Base-by-base conservation (phyloP, 2,113 vertebrate genomes). In the Larimichthys polyactis region DNA sequence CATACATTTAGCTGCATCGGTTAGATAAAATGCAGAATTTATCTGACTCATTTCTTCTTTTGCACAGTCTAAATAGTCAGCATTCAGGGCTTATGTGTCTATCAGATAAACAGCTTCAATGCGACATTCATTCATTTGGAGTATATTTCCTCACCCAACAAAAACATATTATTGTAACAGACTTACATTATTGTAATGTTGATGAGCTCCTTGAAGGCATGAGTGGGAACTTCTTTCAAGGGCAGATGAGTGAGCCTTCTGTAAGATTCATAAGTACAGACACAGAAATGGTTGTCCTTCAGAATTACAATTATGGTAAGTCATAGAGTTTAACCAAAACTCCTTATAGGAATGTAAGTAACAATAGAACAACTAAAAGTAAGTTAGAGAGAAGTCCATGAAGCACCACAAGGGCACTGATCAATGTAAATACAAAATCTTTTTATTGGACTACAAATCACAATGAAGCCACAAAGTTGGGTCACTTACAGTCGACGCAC, bases 171-270 rank as follows among this genome's bases (percentile, higher is more conserved):
- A 11, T 4, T 27, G 27, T 3, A 27, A 27, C 27, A 27, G 4
- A 55, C 97, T 97, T 95, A 98, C 97, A 98, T 98, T 86, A 93
- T 93, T 63, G 95, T 87, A 57, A 97, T 88, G 91, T 96, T 96
- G 88, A 92, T 91, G 80, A 98, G 95, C 84, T 96, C 96, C 90
- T 91, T 96, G 93, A 98, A 98, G 15, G 97, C 95, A 1, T 96
- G 92, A 75, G 95, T 94, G 70, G 95, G 94, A 54, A 98, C 95
- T 89, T 96, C 92, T 94, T 94, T 96, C 82, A 97, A 84, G 55
- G 95, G 92, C 85, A 98, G 94, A 63, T 96, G 96, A 57, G 87
- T 94, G 79, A 98, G 91, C 43, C 94, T 94, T 89, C 97, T 98
- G 94, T 67, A 92, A 79, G 54, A 89, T 27, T 70, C 43, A 85